A percentile compares a stretch with the other conserved stretches of the same genome.
Conservation (phyloP, 1,140 invertebrate genomes). For the Charaxes varanes region DNA sequence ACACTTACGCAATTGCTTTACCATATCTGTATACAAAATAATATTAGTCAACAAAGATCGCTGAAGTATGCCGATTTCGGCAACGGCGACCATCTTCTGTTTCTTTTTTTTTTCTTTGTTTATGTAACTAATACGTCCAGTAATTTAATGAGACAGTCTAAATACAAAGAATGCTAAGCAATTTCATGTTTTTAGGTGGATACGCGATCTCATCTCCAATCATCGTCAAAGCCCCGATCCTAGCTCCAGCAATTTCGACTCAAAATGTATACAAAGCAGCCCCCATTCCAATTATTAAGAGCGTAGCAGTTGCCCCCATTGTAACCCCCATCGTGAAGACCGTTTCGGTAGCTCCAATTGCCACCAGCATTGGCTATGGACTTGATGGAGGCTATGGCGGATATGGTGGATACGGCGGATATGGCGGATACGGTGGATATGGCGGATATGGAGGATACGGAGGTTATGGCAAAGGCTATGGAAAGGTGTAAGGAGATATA, state of each 20-base stretch:
- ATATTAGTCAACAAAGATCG: too few species aligned
- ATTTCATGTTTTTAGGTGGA: too few species aligned
- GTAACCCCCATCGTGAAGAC: conserved; percentile 39
- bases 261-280: conserved; percentile 45
- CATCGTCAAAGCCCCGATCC: conserved; percentile 30
- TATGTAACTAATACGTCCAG: conserved; percentile 24
- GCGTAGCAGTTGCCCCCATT: conserved; percentile 31
- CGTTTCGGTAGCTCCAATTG: conserved; percentile 18
- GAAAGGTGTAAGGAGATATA: conserved; percentile 4
- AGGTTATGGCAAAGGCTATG: conserved; percentile 18
- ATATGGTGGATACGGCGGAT: conserved; percentile 15
- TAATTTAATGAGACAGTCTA: too few species aligned
- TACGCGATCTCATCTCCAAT: too few species aligned
- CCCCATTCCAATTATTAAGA: conserved; percentile 46
- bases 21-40: too few species aligned
- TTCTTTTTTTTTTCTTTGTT: neutral
- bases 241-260: conserved; percentile 45
- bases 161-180: too few species aligned
- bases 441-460: conserved; percentile 16
- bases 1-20: too few species aligned
- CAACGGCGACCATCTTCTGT: too few species aligned
- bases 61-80: too few species aligned
- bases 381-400: conserved; percentile 20
- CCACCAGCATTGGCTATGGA: conserved; percentile 18
- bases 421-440: conserved; percentile 15